Evolutionary conservation across 2,113 vertebrate species (phyloP), one percentile per base, ranked within the genome.

Genomic region (Erythrocebus patas): DNA sequence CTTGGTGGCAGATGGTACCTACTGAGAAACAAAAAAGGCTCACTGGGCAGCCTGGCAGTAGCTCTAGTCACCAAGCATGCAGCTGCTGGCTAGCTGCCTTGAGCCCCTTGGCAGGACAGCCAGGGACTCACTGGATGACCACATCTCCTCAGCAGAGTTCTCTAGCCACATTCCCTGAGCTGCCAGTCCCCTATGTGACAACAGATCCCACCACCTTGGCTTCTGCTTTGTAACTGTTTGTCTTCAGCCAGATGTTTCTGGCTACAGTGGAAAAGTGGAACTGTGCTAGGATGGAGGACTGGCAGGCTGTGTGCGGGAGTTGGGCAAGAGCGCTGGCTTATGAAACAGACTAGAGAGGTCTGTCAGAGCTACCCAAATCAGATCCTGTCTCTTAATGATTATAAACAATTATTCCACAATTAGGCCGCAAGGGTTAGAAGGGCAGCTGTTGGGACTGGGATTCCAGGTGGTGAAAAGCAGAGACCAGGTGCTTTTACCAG

Each of bases 241-340:
- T 79, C 66, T 80, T 93, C n/a, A 80, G 86, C 66, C 94, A 97
- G 84, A 89, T 95, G n/a, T 84, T 96, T 96, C 75, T 87, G 70
- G 80, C 50, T 96, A 85, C 57, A 80, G 85, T 23, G 59, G 79
- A 88, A 85, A 83, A 79, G 40, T 94, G 92, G 66, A 97, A 91
- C 81, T 57, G 79, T 78, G 70, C 75, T 48, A 93, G n/a, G 68
- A 82, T 48, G 59, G 68, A 90, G 70, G 66, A 64, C 70, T 75
- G 38, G 79, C 18, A 87, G 43, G 22, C 70, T 89, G 30, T 57
- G 55, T 79, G 73, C 59, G 85, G 59, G 45, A 95, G 45, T 3
- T 80, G 22, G 78, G 73, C 81, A 93, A 91, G 50, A 94, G 93
- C 55, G 27, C 88, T 73, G 64, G 35, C 27, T 97, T 97, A 83